Conservation (phyloP, 2,888 invertebrate species). For the Elgonia sp. region DNA sequence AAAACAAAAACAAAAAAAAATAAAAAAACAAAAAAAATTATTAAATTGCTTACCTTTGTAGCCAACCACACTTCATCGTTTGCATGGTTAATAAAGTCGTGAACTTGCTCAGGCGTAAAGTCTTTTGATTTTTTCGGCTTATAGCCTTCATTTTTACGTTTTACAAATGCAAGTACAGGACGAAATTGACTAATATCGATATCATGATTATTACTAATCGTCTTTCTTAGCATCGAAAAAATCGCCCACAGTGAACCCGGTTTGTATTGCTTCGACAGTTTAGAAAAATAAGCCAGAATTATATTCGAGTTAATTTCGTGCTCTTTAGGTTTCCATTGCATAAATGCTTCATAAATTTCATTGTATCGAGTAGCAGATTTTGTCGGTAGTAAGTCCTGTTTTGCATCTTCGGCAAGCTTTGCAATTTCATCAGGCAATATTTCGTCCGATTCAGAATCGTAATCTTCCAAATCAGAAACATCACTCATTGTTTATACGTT, state of each 20-base stretch:
- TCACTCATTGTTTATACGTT: too few species aligned
- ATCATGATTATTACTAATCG: background rate
- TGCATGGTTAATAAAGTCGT: background rate
- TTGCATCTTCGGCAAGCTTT: too few species aligned
- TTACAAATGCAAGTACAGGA: too few species aligned
- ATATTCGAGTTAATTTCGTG: background rate
- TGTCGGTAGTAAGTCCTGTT: background rate
- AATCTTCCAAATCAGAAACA: too few species aligned
- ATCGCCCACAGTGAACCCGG: slow-evolving; percentile 9
- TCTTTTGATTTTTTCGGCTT: slow-evolving; percentile 17
- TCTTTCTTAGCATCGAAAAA: background rate
- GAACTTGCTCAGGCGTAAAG: slow-evolving; percentile 17
- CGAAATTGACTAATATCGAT: slow-evolving; percentile 13
- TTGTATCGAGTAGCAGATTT: too few species aligned
- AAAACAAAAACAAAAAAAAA: too few species aligned
- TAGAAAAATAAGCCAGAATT: slow-evolving; percentile 9
- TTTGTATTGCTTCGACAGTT: slow-evolving; percentile 11
- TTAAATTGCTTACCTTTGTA: slow-evolving; percentile 25
- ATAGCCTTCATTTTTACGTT: slow-evolving; percentile 35
- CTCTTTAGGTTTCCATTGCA: slow-evolving; percentile 20
- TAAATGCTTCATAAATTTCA: background rate
- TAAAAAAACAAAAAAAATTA: too few species aligned
- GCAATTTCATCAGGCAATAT: too few species aligned
- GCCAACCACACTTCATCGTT: slow-evolving; percentile 34
- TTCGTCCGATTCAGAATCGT: too few species aligned